phyloP scores from a whole-genome alignment of 2,113 vertebrate species.

The Ptychochromis oligacanthus region DNA sequence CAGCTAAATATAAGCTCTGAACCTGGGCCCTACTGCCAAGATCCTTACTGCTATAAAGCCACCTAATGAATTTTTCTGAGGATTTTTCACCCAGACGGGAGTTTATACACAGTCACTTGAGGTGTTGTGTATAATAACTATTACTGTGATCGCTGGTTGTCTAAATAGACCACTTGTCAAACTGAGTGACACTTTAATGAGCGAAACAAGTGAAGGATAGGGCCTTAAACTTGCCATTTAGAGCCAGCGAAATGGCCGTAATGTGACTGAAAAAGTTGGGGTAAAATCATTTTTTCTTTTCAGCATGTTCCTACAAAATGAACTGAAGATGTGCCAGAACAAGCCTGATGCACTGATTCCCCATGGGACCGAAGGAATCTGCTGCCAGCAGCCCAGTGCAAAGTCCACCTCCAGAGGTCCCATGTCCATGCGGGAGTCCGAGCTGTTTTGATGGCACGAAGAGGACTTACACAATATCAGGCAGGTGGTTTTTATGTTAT shows the following conservation, averaged over 20 bases:
- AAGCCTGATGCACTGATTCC: background rate
- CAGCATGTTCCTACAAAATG: background rate
- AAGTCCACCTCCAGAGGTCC: background rate
- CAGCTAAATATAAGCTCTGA: conserved; percentile 25
- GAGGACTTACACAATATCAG: background rate
- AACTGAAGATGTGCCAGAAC: no score
- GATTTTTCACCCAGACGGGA: conserved; percentile 12
- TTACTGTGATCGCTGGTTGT: conserved; percentile 25
- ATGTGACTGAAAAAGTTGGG: background rate
- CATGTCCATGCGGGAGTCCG: background rate
- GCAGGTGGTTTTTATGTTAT: background rate
- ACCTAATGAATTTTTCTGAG: conserved; percentile 25
- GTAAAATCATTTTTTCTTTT: conserved; percentile 2
- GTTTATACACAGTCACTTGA: conserved; percentile 26
- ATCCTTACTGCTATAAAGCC: conserved; percentile 14
- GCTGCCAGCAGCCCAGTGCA: background rate
- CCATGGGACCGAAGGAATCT: background rate
- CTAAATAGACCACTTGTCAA: conserved; percentile 46
- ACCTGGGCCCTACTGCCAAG: conserved; percentile 30
- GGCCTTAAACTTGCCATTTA: conserved; percentile 10
- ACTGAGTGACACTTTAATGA: conserved; percentile 39
- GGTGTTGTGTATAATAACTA: conserved; percentile 42
- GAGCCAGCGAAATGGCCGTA: background rate
- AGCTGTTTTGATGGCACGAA: background rate
- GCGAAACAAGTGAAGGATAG: conserved; percentile 19